Evolutionary conservation across 1,140 invertebrate species (phyloP), one percentile per base, ranked within the genome.

Genomic region (Drosophila sproati): DNA sequence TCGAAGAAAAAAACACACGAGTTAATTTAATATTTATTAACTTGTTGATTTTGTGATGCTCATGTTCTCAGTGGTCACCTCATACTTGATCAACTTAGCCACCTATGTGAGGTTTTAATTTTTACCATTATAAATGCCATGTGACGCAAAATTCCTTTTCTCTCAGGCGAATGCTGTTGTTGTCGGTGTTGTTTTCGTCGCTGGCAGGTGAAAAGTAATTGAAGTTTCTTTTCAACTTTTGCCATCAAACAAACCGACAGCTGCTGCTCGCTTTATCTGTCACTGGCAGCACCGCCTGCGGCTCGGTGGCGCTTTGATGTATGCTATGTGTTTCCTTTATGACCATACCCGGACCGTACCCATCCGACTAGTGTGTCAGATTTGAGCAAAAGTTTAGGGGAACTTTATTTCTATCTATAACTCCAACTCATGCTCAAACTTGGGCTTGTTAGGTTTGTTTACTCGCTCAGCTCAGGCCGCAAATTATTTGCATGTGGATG

Each of bases 151-250:
- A 32, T 45, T 8, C 4, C 2, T 45, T 43, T 51, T 50, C 43
- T 41, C 31, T 34, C 32, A 75, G 47, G 55, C 80, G 64, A 71
- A 75, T 77, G 76, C 73, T 73, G 62, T 62, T 70, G 69, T 39
- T 20, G 10, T 3, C 20, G 48, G 7, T 54, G 54, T 52, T 64
- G 51, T 61, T 78, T 56, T 66, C 73, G 56, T 31, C 54, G 47
- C 45, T 71, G 74, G 31, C 80, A 88, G 80, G 82, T 87, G 63
- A 82, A 87, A 88, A 82, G 80, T 87, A 82, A 88, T 87, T 82
- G 77, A 88, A 88, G 83, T 87, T 87, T 68, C 59, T 72, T 48
- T 61, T 80, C 61, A 87, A 88, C 73, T 88, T 87, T 82, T 52
- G 80, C 80, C 77, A 86, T 86, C 78, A 88, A 80, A 66, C 78